phyloP scores from a whole-genome alignment of 1,140 invertebrate genomes.

The Globodera rostochiensis region DNA sequence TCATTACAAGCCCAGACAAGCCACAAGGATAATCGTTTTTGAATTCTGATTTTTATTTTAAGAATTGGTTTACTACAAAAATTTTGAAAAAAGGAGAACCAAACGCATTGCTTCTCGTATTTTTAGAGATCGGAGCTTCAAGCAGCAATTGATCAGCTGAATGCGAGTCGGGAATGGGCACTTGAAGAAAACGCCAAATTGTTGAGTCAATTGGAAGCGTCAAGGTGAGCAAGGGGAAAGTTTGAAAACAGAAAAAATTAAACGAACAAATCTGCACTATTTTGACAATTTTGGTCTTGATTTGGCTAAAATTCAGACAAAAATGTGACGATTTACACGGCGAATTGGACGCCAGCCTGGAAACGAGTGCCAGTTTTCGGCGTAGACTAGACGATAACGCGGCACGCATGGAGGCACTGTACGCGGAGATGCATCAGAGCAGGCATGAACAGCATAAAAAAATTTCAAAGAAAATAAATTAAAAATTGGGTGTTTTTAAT shows the following conservation, averaged over 20 bases:
- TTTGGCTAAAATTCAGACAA: conserved; percentile 33
- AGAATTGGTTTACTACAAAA: too few relatives aligned
- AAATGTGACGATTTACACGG: conserved; percentile 55
- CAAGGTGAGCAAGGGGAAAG: conserved; percentile 35
- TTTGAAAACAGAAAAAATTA: background rate
- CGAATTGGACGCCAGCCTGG: conserved; percentile 50
- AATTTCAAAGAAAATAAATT: background rate
- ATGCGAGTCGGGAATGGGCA: conserved; percentile 57
- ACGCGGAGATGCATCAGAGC: conserved; percentile 52
- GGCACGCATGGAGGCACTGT: conserved; percentile 42
- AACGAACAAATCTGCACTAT: background rate
- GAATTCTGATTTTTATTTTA: background rate
- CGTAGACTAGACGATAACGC: conserved; percentile 45
- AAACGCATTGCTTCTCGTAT: background rate
- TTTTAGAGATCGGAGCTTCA: conserved; percentile 48
- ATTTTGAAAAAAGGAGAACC: too few relatives aligned
- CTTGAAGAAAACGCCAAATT: conserved; percentile 56
- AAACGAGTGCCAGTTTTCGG: conserved; percentile 38
- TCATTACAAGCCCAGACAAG: background rate
- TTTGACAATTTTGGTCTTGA: background rate
- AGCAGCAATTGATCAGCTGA: conserved; percentile 52
- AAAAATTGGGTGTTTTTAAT: background rate
- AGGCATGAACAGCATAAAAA: background rate
- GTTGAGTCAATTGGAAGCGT: conserved; percentile 49
- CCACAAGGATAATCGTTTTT: background rate